Evolutionary conservation across 2,888 invertebrate species (phyloP), one percentile per base, ranked within the genome.

Genomic region (Napeogenes sylphis): DNA sequence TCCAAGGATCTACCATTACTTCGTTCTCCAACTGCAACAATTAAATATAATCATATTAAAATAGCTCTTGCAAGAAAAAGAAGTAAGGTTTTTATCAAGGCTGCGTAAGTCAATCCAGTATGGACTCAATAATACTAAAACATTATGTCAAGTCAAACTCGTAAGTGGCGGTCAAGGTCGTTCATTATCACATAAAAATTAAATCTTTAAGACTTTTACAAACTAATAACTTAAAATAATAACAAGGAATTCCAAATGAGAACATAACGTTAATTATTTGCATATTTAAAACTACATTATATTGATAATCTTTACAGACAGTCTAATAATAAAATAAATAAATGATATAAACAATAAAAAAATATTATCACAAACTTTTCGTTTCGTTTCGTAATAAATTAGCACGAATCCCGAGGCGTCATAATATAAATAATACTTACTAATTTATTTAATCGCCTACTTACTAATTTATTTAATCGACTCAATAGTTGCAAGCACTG

Each of bases 11-110:
- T 82, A 90, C 85, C 88, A 89, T 90, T 72, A 91, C 89, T 87
- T 90, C 91, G 88, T 90, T 90, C 86, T 90, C 90, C 91, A 91
- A 90, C 91, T 91, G 86, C n/a, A 91, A 91, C 85, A 87, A 85
- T 66, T 46, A 58, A 62, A 71, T 56, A 60, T 21, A 30, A 30
- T 47, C 33, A 60, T 61, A 59, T 46, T 62, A 75, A 71, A 76
- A 62, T 77, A 70, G 70, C 58, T 53, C 56, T 61, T 72, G 70
- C 73, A 69, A 32, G n/a, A 72, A 70, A 76, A 74, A 57, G 58
- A 70, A 80, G 79, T 69, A 59, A 63, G 75, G 78, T 80, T 78
- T 81, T 80, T 82, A 79, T 72, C 65, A 74, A 77, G 71, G 74
- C 62, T 68, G 53, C 67, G 68, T 71, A 73, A 82, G 75, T 77